Evolutionary conservation across 2,888 invertebrate genomes (phyloP), one percentile per base, ranked within the genome.

Genomic region (Aromia moschata): DNA sequence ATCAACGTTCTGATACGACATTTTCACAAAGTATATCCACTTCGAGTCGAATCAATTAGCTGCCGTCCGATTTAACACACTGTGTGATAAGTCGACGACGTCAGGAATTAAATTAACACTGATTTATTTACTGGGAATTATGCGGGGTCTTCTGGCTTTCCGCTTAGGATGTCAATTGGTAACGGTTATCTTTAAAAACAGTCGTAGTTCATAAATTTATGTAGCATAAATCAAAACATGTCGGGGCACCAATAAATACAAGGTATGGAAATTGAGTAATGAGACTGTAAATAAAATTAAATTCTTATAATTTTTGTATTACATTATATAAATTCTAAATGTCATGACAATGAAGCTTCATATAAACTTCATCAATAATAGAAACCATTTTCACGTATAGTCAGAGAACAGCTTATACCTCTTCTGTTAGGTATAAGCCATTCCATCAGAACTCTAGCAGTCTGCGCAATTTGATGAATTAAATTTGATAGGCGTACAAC

Each of bases 141-240:
- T 47, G 47, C 47, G 47, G 47, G 47, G 47, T 47, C n/a, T n/a
- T 33, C 37, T 37, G 47, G 47, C 37, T 37, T 47, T 37, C 37
- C 37, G 18, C 17, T 37, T 37, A 17, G 16, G 37, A 18, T 14
- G 18, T 47, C 47, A 47, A 47, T 33, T 47, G 47, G 47, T 36
- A 12, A 18, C 18, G 37, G 37, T 47, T 47, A 47, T 47, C 45
- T 31, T 46, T 46, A 33, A 17, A 46, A 46, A 33, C n/a, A n/a
- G 14, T 31, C n/a, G n/a, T 30, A 46, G 16, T 16, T 16, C 14
- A 31, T 33, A 33, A 10, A 33, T 16, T 15, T 31, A 44, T 7
- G 7, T 25, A 25, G n/a, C 45, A 31, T 33, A 45, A 15, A 45
- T 45, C 45, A n/a, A 7, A 15, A n/a, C 31, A 45, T 9, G 15